These are phyloP conservation scores for Protonemura montana DNA, from an alignment of 2,888 invertebrate species.

Conservation along the genomic window DNA sequence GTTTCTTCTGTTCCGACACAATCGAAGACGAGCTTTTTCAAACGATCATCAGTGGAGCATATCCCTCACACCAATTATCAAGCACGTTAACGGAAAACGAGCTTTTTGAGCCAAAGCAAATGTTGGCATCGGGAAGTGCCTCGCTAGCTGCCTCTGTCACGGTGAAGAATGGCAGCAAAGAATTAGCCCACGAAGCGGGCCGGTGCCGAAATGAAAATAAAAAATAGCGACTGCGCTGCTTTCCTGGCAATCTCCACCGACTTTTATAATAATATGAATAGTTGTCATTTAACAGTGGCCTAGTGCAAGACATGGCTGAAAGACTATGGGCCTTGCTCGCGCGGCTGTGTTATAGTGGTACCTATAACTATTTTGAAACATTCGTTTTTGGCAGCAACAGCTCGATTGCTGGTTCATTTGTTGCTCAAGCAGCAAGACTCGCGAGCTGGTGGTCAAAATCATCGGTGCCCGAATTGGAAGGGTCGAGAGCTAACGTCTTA, in stretches of 20 bases:
- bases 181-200: not conserved
- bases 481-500: too few relatives aligned
- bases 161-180: not conserved
- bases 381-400: not conserved
- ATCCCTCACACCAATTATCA: not conserved
- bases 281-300: constrained; percentile 4
- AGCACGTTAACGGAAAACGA: not conserved
- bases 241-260: not conserved
- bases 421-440: not conserved
- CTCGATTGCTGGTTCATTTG: not conserved
- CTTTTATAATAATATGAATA: constrained; percentile 4
- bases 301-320: not conserved
- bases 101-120: not conserved
- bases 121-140: not conserved
- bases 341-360: not conserved
- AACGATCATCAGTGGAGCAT: not conserved
- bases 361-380: not conserved
- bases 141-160: not conserved
- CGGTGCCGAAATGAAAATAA: not conserved
- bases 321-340: not conserved
- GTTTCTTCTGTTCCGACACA: too few relatives aligned
- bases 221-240: not conserved
- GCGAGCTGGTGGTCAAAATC: too few relatives aligned
- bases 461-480: too few relatives aligned
- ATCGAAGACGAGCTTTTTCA: not conserved